Evolutionary conservation across 2,888 invertebrate genomes (phyloP), one percentile per base, ranked within the genome.

Genomic region (Sepiola atlantica): DNA sequence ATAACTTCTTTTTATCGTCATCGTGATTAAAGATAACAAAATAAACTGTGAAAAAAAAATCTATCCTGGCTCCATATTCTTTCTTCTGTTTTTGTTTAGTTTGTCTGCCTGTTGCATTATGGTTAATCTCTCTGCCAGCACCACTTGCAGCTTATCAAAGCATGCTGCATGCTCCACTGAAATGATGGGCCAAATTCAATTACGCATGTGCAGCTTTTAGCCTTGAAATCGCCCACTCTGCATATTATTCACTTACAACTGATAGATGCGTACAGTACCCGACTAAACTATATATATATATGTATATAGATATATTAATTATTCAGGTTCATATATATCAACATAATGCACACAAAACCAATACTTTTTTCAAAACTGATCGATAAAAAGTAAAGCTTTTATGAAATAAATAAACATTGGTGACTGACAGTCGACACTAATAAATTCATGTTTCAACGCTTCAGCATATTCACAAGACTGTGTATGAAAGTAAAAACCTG

Each of bases 171-270:
- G 77, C 32, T 77, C n/a, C n/a, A 77, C n/a, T 77, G 77, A 77
- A 77, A 77, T 77, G 77, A 77, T 77, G 77, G 77, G 32, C 77
- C 77, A 77, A 32, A 77, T 77, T 77, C 77, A 77, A 77, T 77
- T 77, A 77, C 3, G 77, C 77, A n/a, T 77, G n/a, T n/a, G n/a
- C n/a, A 77, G 77, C 77, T 77, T 77, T 77, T 77, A 77, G 77
- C 77, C 77, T 77, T 77, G 77, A 77, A 77, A 77, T 77, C 77
- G n/a, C 77, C 77, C 77, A 77, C 77, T 77, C 77, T 77, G 77
- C 32, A 21, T 77, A n/a, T 77, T 32, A 18, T 77, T 77, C 77
- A 77, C 77, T 77, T 77, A 77, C 0, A 16, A n/a, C 77, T n/a
- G 77, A 77, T 32, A 77, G 14, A 77, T 77, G 16, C n/a, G n/a